A percentile compares a stretch with the other conserved stretches of the same genome.
Conservation (phyloP, 2,888 invertebrate genomes). For the Archips xylosteana region DNA sequence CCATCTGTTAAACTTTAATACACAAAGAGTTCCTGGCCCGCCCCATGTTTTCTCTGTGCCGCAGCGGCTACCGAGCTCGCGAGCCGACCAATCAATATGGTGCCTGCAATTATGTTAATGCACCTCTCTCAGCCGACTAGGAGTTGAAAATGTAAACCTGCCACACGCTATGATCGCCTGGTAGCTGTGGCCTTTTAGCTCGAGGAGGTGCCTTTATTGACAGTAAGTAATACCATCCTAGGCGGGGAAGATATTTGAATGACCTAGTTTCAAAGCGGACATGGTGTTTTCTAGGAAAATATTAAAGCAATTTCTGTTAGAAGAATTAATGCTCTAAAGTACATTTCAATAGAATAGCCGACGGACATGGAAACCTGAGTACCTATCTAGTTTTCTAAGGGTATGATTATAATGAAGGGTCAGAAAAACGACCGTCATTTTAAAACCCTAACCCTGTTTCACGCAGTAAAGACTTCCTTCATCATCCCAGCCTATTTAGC, state of each 20-base stretch:
- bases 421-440: no score
- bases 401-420: no score
- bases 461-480: no score
- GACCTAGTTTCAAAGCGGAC: not conserved
- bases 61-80: constrained; percentile 49
- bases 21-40: not conserved
- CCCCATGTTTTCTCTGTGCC: constrained; percentile 10
- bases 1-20: no score
- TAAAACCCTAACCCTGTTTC: no score
- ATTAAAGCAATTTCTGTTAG: not conserved
- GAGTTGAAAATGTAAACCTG: constrained; percentile 77
- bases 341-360: no score
- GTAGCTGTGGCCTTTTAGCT: constrained; percentile 47
- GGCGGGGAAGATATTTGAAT: not conserved
- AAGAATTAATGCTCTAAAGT: no score
- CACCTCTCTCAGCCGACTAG: constrained; percentile 68
- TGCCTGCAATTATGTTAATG: constrained; percentile 83
- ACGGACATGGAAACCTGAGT: no score
- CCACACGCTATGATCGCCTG: constrained; percentile 60
- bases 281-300: not conserved
- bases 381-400: no score
- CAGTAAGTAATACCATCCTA: not conserved
- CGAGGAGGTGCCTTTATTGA: not conserved
- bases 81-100: constrained; percentile 78
- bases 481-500: no score